Conservation (phyloP, 2,888 invertebrate species). For the Lasioglossum calceatum region DNA sequence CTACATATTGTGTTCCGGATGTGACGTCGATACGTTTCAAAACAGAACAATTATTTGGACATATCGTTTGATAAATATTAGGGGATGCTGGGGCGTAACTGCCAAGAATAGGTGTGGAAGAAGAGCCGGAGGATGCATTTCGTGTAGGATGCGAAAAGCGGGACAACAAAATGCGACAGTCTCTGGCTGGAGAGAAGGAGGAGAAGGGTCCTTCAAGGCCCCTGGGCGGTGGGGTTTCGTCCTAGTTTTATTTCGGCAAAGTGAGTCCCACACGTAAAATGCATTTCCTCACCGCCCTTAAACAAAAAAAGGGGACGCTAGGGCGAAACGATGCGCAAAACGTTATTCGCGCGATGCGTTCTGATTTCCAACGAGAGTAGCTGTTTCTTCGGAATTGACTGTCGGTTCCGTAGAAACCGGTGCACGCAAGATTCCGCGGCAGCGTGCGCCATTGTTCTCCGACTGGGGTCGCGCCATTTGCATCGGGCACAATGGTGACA, state of each 20-base stretch:
- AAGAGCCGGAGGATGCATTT: too few species aligned
- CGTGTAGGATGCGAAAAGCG: too few species aligned
- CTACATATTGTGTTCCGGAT: not conserved
- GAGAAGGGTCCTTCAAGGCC: too few species aligned
- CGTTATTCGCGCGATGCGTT: not conserved
- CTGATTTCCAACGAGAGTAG: not conserved
- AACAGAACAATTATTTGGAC: not conserved
- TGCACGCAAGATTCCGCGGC: not conserved
- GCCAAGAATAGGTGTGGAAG: too few species aligned
- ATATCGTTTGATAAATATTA: not conserved
- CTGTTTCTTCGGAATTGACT: not conserved
- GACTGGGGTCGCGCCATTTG: not conserved
- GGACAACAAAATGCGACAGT: too few species aligned
- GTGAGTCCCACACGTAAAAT: too few species aligned
- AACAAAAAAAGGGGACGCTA: too few species aligned
- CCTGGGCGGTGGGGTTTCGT: too few species aligned
- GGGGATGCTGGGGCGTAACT: not conserved
- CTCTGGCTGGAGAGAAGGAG: too few species aligned
- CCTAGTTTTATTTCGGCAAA: too few species aligned
- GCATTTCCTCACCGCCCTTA: too few species aligned
- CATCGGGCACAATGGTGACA: not conserved
- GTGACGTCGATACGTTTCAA: not conserved
- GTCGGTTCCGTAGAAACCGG: not conserved
- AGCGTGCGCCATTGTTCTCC: not conserved
- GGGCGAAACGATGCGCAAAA: not conserved